Percentiles rank a stretch among this genome's conserved stretches.
Conservation (phyloP, 2,113 vertebrate species). For the Percina caprodes region DNA sequence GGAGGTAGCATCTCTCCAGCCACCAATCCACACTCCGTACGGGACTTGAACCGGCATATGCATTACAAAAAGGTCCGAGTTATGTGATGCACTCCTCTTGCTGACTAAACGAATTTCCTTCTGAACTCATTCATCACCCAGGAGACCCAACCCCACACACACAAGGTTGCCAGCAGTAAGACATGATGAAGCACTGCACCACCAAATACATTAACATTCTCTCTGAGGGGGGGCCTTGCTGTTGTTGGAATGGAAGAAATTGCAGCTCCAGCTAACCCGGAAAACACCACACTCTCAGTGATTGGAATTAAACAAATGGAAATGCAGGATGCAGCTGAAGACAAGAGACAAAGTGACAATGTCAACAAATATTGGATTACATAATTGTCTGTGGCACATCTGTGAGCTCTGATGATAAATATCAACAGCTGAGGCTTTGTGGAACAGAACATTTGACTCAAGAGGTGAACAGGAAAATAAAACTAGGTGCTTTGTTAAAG, state of each 20-base stretch:
- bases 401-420: slow-evolving; percentile 1
- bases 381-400: slow-evolving; percentile 21
- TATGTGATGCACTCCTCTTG: slow-evolving; percentile 17
- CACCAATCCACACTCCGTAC: no score
- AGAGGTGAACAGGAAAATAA: slow-evolving; percentile 11
- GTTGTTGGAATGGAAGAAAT: slow-evolving; percentile 5
- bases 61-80: neutral
- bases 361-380: slow-evolving; percentile 9
- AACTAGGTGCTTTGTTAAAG: neutral
- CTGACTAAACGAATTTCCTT: slow-evolving; percentile 55
- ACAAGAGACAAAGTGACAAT: neutral
- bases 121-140: slow-evolving; percentile 31
- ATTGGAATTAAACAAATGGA: slow-evolving; percentile 28
- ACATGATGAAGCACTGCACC: slow-evolving; percentile 65
- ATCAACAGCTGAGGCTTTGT: slow-evolving; percentile 39
- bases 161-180: slow-evolving; percentile 32
- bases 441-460: slow-evolving; percentile 18
- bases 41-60: no score
- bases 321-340: neutral
- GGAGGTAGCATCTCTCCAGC: no score
- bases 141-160: neutral
- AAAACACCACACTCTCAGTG: slow-evolving; percentile 1
- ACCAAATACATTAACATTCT: neutral
- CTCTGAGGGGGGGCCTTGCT: no score
- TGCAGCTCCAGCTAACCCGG: neutral